These are phyloP conservation scores for Xiphorhynchus erythropygius DNA, from an alignment of 2,797 vertebrate species.

Conservation along the genomic window DNA sequence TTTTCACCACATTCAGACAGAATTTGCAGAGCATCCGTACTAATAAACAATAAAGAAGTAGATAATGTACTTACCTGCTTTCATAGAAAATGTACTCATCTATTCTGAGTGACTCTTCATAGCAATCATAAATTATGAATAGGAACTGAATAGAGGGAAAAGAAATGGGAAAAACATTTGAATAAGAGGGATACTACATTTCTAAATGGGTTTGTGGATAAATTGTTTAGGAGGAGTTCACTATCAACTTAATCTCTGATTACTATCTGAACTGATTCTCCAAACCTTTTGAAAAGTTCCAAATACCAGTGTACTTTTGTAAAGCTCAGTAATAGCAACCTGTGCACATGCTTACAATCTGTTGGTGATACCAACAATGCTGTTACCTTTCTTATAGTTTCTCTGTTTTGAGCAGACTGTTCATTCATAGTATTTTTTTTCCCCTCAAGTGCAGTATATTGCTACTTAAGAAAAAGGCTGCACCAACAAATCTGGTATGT, in stretches of 20 bases:
- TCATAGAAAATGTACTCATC: neutral
- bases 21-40: neutral
- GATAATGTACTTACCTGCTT: neutral
- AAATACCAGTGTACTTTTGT: neutral
- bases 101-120: neutral
- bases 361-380: neutral
- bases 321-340: neutral
- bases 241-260: neutral
- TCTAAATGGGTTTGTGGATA: neutral
- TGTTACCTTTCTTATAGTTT: neutral
- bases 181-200: neutral
- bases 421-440: neutral
- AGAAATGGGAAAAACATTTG: neutral
- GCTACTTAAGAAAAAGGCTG: neutral
- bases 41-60: neutral
- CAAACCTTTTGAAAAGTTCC: neutral
- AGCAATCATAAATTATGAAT: neutral
- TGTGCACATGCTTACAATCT: neutral
- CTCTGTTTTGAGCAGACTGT: neutral
- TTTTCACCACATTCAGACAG: rapidly evolving
- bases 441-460: neutral
- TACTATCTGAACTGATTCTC: neutral
- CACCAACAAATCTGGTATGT: neutral
- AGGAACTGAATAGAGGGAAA: neutral
- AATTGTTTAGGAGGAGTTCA: neutral